Evolutionary conservation across 2,797 vertebrate genomes (phyloP), one percentile per base, ranked within the genome.

Genomic region (Sciaenops ocellatus): DNA sequence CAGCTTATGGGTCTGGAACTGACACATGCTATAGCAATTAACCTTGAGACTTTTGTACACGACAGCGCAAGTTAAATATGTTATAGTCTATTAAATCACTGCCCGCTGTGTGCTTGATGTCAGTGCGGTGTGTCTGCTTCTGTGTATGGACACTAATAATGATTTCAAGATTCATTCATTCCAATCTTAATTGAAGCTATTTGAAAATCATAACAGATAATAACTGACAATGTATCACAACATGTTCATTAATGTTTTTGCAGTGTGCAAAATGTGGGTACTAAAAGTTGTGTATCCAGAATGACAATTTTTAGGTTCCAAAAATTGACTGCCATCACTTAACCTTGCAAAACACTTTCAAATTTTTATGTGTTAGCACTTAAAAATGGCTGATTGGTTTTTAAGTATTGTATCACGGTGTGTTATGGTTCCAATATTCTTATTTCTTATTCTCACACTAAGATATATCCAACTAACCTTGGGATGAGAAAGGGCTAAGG

Each of bases 401-500:
- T 73, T 78, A 51, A 72, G 44, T 61, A 9, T 68, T 57, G 20
- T 66, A 52, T 48, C 41, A 28, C 20, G 9, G 54, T 78, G 28
- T 69, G 60, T 84, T 79, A 80, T 41, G 46, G 73, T 44, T 80
- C 73, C 67, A 83, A 86, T 89, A 89, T 84, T 86, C 71, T 59
- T 67, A 71, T 70, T 81, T 38, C 34, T 38, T 7, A 38, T 38
- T 38, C 34, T 38, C 73, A 66, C 65, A 55, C 63, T n/a, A 46
- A 78, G 81, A 80, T 82, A 87, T 90, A 91, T 85, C 78, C 80
- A 88, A 86, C 88, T 91, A 93, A 93, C 90, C 90, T 91, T 92
- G 86, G 89, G 63, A 73, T 3, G 57, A 73, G 76, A 84, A 85
- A 84, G 68, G 69, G 78, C 79, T 73, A 51, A 76, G 87, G 69